These are phyloP conservation scores for Brachionus plicatilis DNA, from an alignment of 1,140 invertebrate species.

Conservation along the genomic window DNA sequence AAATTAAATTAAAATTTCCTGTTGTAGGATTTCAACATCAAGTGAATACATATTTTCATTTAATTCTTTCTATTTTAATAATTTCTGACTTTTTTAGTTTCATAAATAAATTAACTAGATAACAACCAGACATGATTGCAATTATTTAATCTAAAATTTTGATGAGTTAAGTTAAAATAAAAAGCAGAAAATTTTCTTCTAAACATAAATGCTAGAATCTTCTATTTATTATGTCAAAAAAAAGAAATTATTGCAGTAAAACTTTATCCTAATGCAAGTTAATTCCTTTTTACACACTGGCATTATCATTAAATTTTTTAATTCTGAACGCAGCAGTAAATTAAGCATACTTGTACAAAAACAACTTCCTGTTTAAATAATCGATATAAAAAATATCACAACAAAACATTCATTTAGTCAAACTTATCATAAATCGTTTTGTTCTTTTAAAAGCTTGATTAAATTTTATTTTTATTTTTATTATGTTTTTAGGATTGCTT, in stretches of 20 bases:
- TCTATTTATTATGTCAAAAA: neutral
- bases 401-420: neutral
- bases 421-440: neutral
- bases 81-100: neutral
- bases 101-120: neutral
- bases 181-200: neutral
- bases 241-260: neutral
- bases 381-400: neutral
- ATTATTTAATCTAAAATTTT: neutral
- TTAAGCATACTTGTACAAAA: neutral
- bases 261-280: neutral
- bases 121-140: neutral
- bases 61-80: neutral
- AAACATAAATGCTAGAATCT: neutral
- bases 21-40: neutral
- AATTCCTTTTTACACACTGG: neutral
- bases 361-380: neutral
- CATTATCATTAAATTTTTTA: neutral
- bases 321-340: neutral
- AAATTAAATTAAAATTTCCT: neutral
- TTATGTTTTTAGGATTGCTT: neutral
- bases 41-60: neutral
- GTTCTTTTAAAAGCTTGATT: neutral
- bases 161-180: neutral
- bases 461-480: neutral